Evolutionary conservation across 1,140 invertebrate genomes (phyloP), one percentile per base, ranked within the genome.

Genomic region (Teleogryllus occipitalis): DNA sequence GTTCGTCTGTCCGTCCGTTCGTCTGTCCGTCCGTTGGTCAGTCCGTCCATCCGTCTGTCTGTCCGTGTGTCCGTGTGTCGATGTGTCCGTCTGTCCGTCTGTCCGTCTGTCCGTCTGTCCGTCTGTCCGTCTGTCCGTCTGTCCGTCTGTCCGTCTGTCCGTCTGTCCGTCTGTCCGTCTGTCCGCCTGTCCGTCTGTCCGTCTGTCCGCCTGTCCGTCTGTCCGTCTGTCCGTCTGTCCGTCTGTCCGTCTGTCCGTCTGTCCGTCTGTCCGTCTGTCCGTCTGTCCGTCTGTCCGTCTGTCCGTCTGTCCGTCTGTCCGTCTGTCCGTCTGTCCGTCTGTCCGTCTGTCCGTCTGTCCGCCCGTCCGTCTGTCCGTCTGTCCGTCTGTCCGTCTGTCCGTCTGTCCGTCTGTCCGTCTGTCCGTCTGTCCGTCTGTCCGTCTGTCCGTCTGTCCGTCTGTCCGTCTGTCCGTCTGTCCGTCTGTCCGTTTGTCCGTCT

Each of bases 311-410:
- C 82, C 81, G 75, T 82, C 81, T 81, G 81, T 82, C 80, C 81
- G 75, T 83, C 82, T 81, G 81, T 82, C 79, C 78, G 79, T 76
- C 65, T 77, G 78, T 82, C 80, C 80, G 81, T 83, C 80, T 80
- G 79, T 83, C 82, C 82, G 79, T 82, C 81, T 80, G 80, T 81
- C 80, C n/a, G n/a, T n/a, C n/a, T n/a, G n/a, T n/a, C n/a, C n/a
- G n/a, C n/a, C n/a, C n/a, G n/a, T n/a, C n/a, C n/a, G n/a, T n/a
- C n/a, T n/a, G n/a, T n/a, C n/a, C n/a, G n/a, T n/a, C n/a, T n/a
- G n/a, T n/a, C n/a, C 81, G 80, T 82, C 82, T 81, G 80, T 83
- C 82, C 82, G 80, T 82, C 81, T 80, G 79, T 83, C 82, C 82
- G 76, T 83, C 82, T 82, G 81, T 81, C 77, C 79, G 80, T 81